These are phyloP conservation scores for Engystomops pustulosus DNA, from an alignment of 2,113 vertebrate genomes.

Conservation along the genomic window DNA sequence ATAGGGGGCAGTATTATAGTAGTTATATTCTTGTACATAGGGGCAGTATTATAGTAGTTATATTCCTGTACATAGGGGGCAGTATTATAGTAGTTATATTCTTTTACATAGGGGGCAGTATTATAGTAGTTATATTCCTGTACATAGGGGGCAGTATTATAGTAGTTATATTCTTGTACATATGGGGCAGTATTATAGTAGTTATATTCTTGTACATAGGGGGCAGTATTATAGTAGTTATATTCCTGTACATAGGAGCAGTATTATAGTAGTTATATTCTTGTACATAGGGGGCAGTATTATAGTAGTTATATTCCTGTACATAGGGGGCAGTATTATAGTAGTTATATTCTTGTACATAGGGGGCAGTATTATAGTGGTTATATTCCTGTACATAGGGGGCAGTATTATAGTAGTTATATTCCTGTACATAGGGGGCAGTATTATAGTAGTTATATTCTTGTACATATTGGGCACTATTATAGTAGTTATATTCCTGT, in stretches of 20 bases:
- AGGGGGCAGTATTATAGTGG: neutral
- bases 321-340: neutral
- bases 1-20: neutral
- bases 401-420: neutral
- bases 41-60: constrained; percentile 4
- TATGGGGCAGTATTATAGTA: neutral
- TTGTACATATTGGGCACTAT: neutral
- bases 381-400: neutral
- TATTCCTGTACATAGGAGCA: neutral
- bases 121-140: constrained; percentile 13
- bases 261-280: constrained; percentile 13
- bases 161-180: neutral
- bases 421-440: neutral
- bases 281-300: neutral
- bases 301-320: constrained; percentile 2
- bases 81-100: constrained; percentile 10
- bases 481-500: constrained; percentile 8
- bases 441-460: constrained; percentile 11
- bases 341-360: constrained; percentile 10
- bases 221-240: constrained; percentile 11
- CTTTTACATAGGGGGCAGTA: neutral
- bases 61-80: neutral
- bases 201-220: constrained; percentile 5
- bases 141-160: neutral
- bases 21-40: neutral